These are phyloP conservation scores for Drosophila biarmipes DNA, from an alignment of 1,140 invertebrate genomes.

Conservation along the genomic window DNA sequence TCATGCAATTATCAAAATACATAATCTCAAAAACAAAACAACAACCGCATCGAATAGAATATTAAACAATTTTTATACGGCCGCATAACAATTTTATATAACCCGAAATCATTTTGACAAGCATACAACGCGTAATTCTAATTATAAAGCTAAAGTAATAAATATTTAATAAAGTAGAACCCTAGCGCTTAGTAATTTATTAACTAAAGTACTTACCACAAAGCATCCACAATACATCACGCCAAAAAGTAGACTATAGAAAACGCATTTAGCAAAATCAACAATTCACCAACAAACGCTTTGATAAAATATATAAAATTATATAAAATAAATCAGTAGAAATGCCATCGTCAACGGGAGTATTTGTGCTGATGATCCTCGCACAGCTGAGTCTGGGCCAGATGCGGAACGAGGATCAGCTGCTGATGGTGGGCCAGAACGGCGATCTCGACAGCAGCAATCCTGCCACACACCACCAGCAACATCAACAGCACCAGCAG, in stretches of 20 bases:
- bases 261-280: slow-evolving; percentile 52
- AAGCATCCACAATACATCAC: slow-evolving; percentile 53
- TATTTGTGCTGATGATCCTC: slow-evolving; percentile 44
- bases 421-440: slow-evolving; percentile 54
- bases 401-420: slow-evolving; percentile 58
- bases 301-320: slow-evolving; percentile 15
- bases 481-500: slow-evolving; percentile 36
- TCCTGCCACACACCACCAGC: slow-evolving; percentile 44
- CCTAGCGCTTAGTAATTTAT: slow-evolving; percentile 73
- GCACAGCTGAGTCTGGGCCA: slow-evolving; percentile 59
- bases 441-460: slow-evolving; percentile 53
- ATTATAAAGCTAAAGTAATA: slow-evolving; percentile 35
- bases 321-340: slow-evolving; percentile 6
- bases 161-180: slow-evolving; percentile 55
- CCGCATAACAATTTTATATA: slow-evolving; percentile 44
- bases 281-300: slow-evolving; percentile 38
- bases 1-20: slow-evolving; percentile 45
- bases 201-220: slow-evolving; percentile 67
- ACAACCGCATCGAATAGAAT: slow-evolving; percentile 31
- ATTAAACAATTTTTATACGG: slow-evolving; percentile 58
- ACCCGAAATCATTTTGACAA: slow-evolving; percentile 40
- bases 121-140: slow-evolving; percentile 25
- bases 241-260: slow-evolving; percentile 76
- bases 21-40: slow-evolving; percentile 43
- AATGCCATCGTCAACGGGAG: slow-evolving; percentile 43